Base-by-base conservation (phyloP, 2,113 vertebrate species). In the Eublepharis macularius region DNA sequence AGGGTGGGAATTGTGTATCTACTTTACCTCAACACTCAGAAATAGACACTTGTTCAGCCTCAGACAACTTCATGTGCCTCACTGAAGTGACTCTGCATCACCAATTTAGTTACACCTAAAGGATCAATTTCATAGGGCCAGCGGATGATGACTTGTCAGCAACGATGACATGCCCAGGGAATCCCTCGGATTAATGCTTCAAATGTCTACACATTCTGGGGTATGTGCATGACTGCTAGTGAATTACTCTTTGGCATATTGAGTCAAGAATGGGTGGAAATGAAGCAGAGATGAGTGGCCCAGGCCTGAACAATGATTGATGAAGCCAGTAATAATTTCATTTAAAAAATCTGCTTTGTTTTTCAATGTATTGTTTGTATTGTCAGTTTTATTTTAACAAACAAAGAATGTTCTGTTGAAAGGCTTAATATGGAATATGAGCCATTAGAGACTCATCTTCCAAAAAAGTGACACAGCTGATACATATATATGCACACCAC, bases 121-220 rank as follows among this genome's bases (percentile, higher is more conserved):
- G 92, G 86, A 90, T 85, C 36, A 88, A 85, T 90, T 83, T 83
- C 80, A 74, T 4, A 91, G 91, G 79, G 87, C 76, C 90, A 74
- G 0, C 12, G 73, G 92, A 84, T 84, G 34, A 0, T 90, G 92
- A 93, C 88, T 92, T 91, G 90, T 87, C 80, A 80, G 85, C 92
- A 91, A 75, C 86, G 89, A 81, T 90, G 86, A 88, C 79, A 81
- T 91, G 88, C 85, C 87, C 11, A 93, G 94, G 94, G 91, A 95
- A 95, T 86, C 78, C 88, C 92, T 88, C 89, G 92, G 90, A 92
- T 41, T 87, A 81, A 89, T 90, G 85, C 84, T 80, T 90, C 88
- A 91, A 91, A 92, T 93, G 91, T 93, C 84, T 90, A 88, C 92
- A 90, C 74, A 63, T 24, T 90, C 41, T 0, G 91, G 88, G 91